Base-by-base conservation (phyloP, 2,797 vertebrate genomes). In the Salarias fasciatus region DNA sequence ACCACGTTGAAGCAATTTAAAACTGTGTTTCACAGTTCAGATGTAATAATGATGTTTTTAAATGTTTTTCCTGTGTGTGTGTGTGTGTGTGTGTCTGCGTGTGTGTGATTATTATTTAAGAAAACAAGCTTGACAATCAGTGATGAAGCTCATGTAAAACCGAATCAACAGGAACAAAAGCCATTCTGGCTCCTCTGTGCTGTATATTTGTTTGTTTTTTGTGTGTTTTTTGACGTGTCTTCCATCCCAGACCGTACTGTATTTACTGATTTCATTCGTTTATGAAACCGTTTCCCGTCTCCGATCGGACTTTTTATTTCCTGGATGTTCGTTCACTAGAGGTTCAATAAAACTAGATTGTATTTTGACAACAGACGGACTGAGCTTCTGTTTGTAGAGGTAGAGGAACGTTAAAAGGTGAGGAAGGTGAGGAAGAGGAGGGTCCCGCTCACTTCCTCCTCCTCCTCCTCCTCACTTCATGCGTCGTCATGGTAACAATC, bases 291-390 rank as follows among this genome's bases (percentile, higher is more conserved):
- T 7, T 48, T 36, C 35, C 38, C 12, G 43, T 77, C 35, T 61
- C 29, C 46, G 64, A 60, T 53, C 28, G 60, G 58, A n/a, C 6
- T 12, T 55, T 48, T 57, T 36, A 37, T 60, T 48, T 66, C 9
- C 46, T 29, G 18, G 47, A 15, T 72, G 41, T 73, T 8, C 41
- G 41, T 79, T 70, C 4, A 35, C n/a, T 42, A 74, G 31, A 67
- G 72, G 50, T 74, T 78, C 79, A 91, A 86, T 90, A 88, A 88
- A 90, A 57, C 55, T 85, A 84, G 77, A 88, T 85, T 86, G 88
- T 89, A 90, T 90, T 91, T 88, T 87, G 75, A 79, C 71, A 82
- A 69, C 33, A 65, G 64, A 3, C 6, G 24, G 18, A 24, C 3
- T 24, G 18, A 3, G 18, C 18, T 24, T 18, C 18, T 24, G 18